A percentile compares a stretch with the other conserved stretches of the same genome.
Evolutionary conservation across 2,113 vertebrate species (phyloP).

Genomic region (Corythornis vintsioides): DNA sequence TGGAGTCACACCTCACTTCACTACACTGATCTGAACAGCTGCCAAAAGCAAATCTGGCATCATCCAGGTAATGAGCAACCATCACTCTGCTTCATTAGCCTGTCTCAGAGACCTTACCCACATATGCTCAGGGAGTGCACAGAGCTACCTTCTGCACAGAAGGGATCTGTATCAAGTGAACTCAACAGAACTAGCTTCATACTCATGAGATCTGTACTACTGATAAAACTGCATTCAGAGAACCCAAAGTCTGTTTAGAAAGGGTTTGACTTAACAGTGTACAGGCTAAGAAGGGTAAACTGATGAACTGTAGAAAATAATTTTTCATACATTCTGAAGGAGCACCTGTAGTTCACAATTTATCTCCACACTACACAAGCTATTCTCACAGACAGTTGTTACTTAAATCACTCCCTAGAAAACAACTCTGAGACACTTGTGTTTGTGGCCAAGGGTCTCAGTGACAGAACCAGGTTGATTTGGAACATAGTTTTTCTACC

Average conservation of each 20-base stretch:
- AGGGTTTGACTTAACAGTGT: neutral
- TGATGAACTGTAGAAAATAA: neutral
- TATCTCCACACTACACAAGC: neutral
- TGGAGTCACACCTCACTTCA: neutral
- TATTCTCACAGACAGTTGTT: neutral
- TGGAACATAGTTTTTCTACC: neutral
- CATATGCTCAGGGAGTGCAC: fast-evolving
- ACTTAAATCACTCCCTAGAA: neutral
- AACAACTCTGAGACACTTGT: neutral
- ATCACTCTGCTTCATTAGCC: neutral
- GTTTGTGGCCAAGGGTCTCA: neutral
- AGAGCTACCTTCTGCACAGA: neutral
- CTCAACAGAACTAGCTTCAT: neutral
- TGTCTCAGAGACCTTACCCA: neutral
- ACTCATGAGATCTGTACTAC: neutral
- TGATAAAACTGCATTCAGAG: neutral
- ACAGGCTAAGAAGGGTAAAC: neutral
- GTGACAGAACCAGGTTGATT: neutral
- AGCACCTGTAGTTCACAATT: neutral
- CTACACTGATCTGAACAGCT: neutral
- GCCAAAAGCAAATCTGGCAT: neutral
- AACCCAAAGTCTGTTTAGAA: neutral
- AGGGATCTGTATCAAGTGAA: neutral
- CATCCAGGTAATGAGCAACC: neutral
- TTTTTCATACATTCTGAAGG: neutral